These are phyloP conservation scores for Pseudochirops cupreus DNA, from an alignment of 2,797 vertebrate species.

Conservation along the genomic window DNA sequence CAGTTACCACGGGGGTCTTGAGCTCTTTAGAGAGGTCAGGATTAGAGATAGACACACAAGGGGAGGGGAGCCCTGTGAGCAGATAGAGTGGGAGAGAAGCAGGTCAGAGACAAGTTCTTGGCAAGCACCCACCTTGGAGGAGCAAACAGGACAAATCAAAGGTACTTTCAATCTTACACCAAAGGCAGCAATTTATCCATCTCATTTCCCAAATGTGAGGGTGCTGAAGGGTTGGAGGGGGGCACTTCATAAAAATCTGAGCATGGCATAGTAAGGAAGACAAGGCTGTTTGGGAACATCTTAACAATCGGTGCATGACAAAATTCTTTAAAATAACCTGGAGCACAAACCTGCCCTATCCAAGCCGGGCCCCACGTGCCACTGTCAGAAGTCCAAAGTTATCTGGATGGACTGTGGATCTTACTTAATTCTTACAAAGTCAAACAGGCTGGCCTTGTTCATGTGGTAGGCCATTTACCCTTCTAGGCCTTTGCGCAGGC, in stretches of 20 bases:
- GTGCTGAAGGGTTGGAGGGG: too few species aligned
- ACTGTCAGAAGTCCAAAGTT: not conserved
- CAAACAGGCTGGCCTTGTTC: not conserved
- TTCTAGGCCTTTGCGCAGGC: not conserved
- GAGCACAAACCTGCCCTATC: not conserved
- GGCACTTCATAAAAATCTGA: not conserved
- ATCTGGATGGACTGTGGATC: not conserved
- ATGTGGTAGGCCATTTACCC: not conserved
- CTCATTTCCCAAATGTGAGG: too few species aligned
- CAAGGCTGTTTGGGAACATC: not conserved
- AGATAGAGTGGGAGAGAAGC: too few species aligned
- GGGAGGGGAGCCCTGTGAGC: too few species aligned
- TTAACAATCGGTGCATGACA: not conserved
- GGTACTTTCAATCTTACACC: too few species aligned
- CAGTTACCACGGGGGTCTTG: too few species aligned
- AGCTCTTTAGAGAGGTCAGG: too few species aligned
- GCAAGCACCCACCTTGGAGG: too few species aligned
- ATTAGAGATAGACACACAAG: too few species aligned
- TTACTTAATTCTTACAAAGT: not conserved
- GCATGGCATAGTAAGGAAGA: not conserved
- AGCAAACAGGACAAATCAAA: too few species aligned
- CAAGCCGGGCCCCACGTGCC: not conserved
- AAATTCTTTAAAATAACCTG: not conserved
- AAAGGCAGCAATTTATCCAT: too few species aligned
- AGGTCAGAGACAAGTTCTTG: too few species aligned